Conservation (phyloP, 1,140 invertebrate genomes). For the Maconellicoccus hirsutus region DNA sequence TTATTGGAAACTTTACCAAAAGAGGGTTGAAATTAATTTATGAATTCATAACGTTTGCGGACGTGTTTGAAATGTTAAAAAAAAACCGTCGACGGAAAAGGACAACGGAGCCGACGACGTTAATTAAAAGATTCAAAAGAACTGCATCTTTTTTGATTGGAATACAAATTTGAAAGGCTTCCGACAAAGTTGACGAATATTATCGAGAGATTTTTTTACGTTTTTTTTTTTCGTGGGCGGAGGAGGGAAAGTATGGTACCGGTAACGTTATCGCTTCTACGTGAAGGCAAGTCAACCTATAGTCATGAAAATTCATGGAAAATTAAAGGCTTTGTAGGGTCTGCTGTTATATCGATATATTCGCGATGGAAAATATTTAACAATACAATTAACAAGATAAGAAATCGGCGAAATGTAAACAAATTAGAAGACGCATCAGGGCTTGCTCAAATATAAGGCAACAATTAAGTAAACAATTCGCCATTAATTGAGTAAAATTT, state of each 20-base stretch:
- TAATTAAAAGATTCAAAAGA: slow-evolving; percentile 1
- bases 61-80: not conserved
- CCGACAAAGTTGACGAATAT: too few species aligned
- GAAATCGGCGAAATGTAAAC: not conserved
- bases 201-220: too few species aligned
- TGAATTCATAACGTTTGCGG: not conserved
- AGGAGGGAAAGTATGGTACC: too few species aligned
- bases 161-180: not conserved
- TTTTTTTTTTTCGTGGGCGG: too few species aligned
- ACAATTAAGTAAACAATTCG: not conserved
- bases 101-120: not conserved
- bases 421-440: not conserved
- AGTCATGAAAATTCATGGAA: not conserved
- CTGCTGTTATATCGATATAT: not conserved
- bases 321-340: not conserved
- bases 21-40: too few species aligned
- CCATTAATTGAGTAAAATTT: too few species aligned
- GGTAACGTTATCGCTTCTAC: too few species aligned
- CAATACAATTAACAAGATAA: not conserved
- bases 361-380: not conserved
- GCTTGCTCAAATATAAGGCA: too few species aligned
- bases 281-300: too few species aligned
- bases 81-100: not conserved
- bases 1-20: too few species aligned
- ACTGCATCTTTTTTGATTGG: not conserved